Evolutionary conservation across 2,797 vertebrate genomes (phyloP).

Genomic region (Notoglanidium macrostoma): DNA sequence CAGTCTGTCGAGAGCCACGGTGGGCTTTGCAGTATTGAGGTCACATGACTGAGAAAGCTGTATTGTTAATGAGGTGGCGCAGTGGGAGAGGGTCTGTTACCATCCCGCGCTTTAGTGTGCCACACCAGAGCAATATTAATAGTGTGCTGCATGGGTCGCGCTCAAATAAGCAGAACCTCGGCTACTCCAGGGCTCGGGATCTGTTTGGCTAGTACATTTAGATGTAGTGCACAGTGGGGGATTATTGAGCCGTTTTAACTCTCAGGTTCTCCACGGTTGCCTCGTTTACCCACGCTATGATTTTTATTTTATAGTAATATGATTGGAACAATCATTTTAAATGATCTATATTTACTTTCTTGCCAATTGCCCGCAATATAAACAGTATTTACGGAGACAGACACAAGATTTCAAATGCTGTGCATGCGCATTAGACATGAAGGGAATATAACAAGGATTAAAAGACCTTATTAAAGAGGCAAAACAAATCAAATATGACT

Average conservation of each 20-base stretch:
- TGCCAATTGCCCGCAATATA: background rate
- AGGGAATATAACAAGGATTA: background rate
- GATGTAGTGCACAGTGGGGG: background rate
- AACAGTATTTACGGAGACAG: background rate
- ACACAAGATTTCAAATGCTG: background rate
- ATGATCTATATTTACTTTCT: too few species aligned
- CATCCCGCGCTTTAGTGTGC: constrained; percentile 5
- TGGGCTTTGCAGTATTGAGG: constrained; percentile 43
- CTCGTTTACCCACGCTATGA: background rate
- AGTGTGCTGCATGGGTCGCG: constrained; percentile 6
- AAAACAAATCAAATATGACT: background rate
- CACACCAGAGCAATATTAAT: constrained; percentile 27
- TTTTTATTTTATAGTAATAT: background rate
- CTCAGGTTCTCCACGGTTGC: background rate
- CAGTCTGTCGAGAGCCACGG: constrained; percentile 37
- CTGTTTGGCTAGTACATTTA: background rate
- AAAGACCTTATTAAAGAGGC: background rate
- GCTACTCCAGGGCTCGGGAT: background rate
- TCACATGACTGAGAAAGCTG: constrained; percentile 34
- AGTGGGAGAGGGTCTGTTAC: constrained; percentile 36
- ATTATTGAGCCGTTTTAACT: background rate
- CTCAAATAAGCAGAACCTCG: constrained; percentile 8
- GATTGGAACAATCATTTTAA: background rate
- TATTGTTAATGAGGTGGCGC: constrained; percentile 46
- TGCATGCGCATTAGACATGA: background rate